Percentiles rank a stretch among this genome's conserved stretches.
Evolutionary conservation across 2,888 invertebrate species (phyloP).

Genomic region (Limenitis arthemis): DNA sequence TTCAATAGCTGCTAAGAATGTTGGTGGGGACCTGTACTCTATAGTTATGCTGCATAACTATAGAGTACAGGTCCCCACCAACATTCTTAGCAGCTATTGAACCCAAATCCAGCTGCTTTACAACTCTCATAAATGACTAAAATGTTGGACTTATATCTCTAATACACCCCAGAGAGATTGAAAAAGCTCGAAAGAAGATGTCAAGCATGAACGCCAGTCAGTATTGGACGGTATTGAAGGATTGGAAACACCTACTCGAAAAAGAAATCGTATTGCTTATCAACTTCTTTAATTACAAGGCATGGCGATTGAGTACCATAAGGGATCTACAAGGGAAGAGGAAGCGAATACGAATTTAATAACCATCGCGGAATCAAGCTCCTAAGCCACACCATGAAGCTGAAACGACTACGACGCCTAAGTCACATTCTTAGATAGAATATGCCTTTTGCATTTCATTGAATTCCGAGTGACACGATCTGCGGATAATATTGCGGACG

Average conservation of each 20-base stretch:
- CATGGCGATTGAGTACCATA: not conserved
- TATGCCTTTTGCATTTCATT: conserved; percentile 6
- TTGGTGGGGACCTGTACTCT: too few relatives aligned
- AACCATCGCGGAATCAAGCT: not conserved
- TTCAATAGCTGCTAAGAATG: too few relatives aligned
- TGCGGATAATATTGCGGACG: too few relatives aligned
- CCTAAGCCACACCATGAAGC: not conserved
- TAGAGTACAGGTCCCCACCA: too few relatives aligned
- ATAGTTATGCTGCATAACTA: too few relatives aligned
- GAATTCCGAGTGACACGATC: conserved; percentile 1
- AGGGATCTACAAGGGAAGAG: too few relatives aligned
- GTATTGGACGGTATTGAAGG: conserved; percentile 20
- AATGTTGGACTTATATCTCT: too few relatives aligned
- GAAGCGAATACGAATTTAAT: not conserved
- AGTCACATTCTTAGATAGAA: conserved; percentile 1
- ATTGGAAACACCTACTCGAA: conserved; percentile 6
- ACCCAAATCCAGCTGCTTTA: too few relatives aligned
- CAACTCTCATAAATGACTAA: too few relatives aligned
- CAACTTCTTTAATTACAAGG: not conserved
- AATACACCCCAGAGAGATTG: not conserved
- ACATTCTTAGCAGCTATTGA: too few relatives aligned
- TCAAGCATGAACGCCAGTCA: conserved; percentile 10
- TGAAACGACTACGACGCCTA: not conserved
- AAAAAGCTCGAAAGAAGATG: conserved; percentile 17
- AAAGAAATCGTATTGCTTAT: not conserved